Evolutionary conservation across 2,113 vertebrate species (phyloP).

Genomic region (Lampris incognitus): DNA sequence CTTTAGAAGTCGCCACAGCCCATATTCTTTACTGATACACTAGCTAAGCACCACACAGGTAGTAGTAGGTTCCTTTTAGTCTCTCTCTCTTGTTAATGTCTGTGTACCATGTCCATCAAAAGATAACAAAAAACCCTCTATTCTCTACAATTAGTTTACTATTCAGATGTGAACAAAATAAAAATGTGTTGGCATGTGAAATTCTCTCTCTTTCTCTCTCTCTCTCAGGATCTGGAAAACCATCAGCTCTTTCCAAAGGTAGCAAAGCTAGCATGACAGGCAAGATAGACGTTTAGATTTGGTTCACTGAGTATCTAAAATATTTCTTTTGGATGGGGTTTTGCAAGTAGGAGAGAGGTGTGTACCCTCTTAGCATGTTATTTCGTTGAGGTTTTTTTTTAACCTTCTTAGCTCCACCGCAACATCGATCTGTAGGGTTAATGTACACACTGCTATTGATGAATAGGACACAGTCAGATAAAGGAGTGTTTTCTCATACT

Average conservation of each 20-base stretch:
- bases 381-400: neutral
- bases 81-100: too few relatives aligned
- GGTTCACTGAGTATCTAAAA: neutral
- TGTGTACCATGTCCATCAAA: too few relatives aligned
- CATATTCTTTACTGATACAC: conserved; percentile 21
- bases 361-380: neutral
- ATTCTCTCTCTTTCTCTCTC: neutral
- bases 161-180: too few relatives aligned
- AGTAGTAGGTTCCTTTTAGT: too few relatives aligned
- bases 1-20: conserved; percentile 24
- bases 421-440: neutral
- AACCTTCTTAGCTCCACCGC: neutral
- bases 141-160: too few relatives aligned
- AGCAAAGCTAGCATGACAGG: neutral
- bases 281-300: neutral
- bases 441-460: neutral
- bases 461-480: neutral
- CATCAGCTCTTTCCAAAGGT: too few relatives aligned
- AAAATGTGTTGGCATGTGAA: neutral
- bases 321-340: neutral
- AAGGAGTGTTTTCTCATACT: conserved; percentile 33
- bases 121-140: too few relatives aligned
- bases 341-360: neutral
- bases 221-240: too few relatives aligned
- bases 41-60: too few relatives aligned